A percentile compares a stretch with the other conserved stretches of the same genome.
phyloP scores from a whole-genome alignment of 2,888 invertebrate genomes.

The Drosophila pseudotakahashii region DNA sequence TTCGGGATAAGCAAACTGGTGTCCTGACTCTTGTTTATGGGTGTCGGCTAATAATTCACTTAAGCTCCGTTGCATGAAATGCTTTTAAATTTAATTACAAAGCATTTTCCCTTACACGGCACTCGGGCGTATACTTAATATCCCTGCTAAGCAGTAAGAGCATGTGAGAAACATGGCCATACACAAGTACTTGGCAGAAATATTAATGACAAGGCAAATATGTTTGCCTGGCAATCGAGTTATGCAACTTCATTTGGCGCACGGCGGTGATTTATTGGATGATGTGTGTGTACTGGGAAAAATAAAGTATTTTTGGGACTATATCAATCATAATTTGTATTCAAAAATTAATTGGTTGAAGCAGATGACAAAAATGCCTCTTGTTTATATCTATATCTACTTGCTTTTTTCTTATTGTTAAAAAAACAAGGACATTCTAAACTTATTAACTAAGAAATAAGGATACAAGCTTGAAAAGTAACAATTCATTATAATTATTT shows the following conservation, averaged over 20 bases:
- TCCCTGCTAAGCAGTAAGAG: conserved; percentile 11
- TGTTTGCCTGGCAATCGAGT: conserved; percentile 46
- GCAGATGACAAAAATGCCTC: no score
- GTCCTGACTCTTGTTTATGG: conserved; percentile 36
- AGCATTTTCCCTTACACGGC: conserved; percentile 29
- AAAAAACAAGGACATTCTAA: no score
- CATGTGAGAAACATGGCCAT: conserved; percentile 9
- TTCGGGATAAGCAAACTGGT: conserved; percentile 43
- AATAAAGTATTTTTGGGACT: not conserved
- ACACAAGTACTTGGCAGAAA: conserved; percentile 33
- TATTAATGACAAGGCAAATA: conserved; percentile 68
- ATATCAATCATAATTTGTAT: not conserved
- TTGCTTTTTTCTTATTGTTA: no score
- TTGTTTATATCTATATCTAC: no score
- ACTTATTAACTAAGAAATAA: no score
- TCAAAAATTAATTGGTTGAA: not conserved
- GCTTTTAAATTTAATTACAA: conserved; percentile 67
- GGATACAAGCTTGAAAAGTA: no score
- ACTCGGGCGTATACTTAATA: conserved; percentile 32
- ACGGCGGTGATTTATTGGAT: conserved; percentile 52
- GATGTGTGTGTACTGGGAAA: conserved; percentile 4
- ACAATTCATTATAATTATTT: no score
- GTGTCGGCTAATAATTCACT: conserved; percentile 51
- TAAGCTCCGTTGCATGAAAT: conserved; percentile 42
- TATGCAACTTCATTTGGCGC: conserved; percentile 48